Evolutionary conservation across 2,888 invertebrate species (phyloP).

Genomic region (Acleris cristana): DNA sequence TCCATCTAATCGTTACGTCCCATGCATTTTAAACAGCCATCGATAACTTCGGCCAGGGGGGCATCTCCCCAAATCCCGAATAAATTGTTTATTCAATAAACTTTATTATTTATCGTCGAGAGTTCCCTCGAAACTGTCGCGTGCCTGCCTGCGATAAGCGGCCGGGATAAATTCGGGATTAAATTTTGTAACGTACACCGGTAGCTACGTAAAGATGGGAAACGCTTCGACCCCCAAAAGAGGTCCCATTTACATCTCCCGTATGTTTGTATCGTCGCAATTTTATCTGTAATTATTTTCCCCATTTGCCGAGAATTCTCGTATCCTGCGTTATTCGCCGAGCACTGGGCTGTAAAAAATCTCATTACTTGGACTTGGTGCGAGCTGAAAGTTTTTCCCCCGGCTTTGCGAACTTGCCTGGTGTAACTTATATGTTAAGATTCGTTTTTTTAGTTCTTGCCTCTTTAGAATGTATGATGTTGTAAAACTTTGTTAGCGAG

Average conservation of each 20-base stretch:
- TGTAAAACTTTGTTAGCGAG: constrained; percentile 23
- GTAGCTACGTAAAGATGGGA: constrained; percentile 6
- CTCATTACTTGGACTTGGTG: constrained; percentile 29
- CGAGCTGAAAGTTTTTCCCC: constrained; percentile 24
- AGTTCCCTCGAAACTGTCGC: constrained; percentile 37
- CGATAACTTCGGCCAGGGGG: constrained; percentile 19
- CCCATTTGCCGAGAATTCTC: background rate
- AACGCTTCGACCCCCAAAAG: constrained; percentile 5
- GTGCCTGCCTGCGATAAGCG: constrained; percentile 39
- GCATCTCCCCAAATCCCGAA: constrained; percentile 12
- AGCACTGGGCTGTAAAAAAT: constrained; percentile 28
- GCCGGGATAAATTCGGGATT: constrained; percentile 36
- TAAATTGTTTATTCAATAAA: constrained; percentile 44
- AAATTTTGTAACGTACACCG: constrained; percentile 30
- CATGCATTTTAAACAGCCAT: constrained; percentile 21
- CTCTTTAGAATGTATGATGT: constrained; percentile 24
- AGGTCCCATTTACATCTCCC: background rate
- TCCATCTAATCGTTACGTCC: constrained; percentile 1
- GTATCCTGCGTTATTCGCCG: constrained; percentile 2
- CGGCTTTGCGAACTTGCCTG: constrained; percentile 14
- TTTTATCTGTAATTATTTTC: constrained; percentile 17
- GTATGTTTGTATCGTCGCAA: constrained; percentile 4
- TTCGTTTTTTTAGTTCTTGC: constrained; percentile 10
- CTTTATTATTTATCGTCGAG: constrained; percentile 42
- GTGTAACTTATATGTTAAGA: constrained; percentile 2